Base-by-base conservation (phyloP, 2,113 vertebrate species). In the Rhea americana region DNA sequence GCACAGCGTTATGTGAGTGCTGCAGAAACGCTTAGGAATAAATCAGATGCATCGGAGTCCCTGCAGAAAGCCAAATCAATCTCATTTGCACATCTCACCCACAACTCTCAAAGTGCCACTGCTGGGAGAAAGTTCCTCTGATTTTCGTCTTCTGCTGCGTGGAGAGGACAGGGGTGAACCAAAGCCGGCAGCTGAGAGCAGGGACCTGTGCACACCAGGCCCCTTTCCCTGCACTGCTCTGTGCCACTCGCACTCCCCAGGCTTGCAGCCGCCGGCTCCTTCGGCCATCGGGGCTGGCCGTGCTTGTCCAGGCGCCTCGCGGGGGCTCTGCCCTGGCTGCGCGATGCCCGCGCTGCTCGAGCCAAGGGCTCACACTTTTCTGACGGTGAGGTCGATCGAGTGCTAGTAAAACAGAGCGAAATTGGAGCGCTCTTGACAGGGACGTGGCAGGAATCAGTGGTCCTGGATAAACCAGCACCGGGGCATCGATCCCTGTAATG, bases 281-380 rank as follows among this genome's bases (percentile, higher is more conserved):
- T 41, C 41, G 17, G 87, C 1, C 0, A 2, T 3, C 2, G 26
- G 41, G 58, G 41, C 48, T n/a, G 17, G 6, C 2, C 1, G 56
- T 17, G 26, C 66, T 21, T 10, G 37, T 37, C 67, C 20, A 3
- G 41, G 8, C 18, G 17, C 11, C 37, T 47, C 15, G 1, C 1
- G 2, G 45, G 32, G 26, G 56, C 13, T 22, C 67, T 73, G n/a
- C 35, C 28, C 39, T 50, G 13, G 43, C 43, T 14, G 43, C 15
- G 43, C 43, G 15, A 14, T 45, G 43, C 77, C 68, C 68, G 37
- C 32, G 11, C 41, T 10, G 1, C 2, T 13, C 30, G 7, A 43
- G 43, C 59, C 20, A 17, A 30, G 35, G 74, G 13, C 47, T 61
- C 55, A 28, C 16, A 1, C 7, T 2, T 24, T 58, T n/a, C 77